A percentile compares a stretch with the other conserved stretches of the same genome.
These are phyloP conservation scores for Atta cephalotes DNA, from an alignment of 1,140 invertebrate genomes.

Conservation along the genomic window DNA sequence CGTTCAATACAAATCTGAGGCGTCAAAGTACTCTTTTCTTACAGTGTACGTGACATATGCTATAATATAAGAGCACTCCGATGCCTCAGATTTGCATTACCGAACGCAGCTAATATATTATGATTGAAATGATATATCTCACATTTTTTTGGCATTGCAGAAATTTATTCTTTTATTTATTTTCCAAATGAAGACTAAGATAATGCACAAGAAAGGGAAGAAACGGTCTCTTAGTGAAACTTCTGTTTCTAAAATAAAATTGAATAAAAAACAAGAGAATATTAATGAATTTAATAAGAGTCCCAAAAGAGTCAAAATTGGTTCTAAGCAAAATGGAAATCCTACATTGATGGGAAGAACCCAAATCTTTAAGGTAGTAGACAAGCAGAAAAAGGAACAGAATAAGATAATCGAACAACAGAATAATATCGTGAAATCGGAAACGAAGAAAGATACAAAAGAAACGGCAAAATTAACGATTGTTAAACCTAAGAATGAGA, in stretches of 20 bases:
- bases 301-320: slow-evolving; percentile 25
- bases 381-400: slow-evolving; percentile 16
- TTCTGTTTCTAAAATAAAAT: not conserved
- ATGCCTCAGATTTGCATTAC: too few relatives aligned
- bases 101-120: not conserved
- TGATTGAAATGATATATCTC: not conserved
- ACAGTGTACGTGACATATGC: too few relatives aligned
- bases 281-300: slow-evolving; percentile 2
- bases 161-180: not conserved
- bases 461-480: not conserved
- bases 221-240: slow-evolving; percentile 59
- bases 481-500: not conserved
- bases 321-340: slow-evolving; percentile 53
- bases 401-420: not conserved
- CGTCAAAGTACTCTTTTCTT: too few relatives aligned
- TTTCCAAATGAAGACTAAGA: slow-evolving; percentile 34
- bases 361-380: not conserved
- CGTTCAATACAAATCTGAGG: too few relatives aligned
- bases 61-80: too few relatives aligned
- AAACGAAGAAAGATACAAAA: not conserved
- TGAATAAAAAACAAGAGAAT: not conserved
- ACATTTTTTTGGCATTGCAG: not conserved
- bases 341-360: not conserved
- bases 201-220: slow-evolving; percentile 61
- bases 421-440: not conserved